phyloP scores from a whole-genome alignment of 2,797 vertebrate genomes.

The Gymnoscopelus braueri region DNA sequence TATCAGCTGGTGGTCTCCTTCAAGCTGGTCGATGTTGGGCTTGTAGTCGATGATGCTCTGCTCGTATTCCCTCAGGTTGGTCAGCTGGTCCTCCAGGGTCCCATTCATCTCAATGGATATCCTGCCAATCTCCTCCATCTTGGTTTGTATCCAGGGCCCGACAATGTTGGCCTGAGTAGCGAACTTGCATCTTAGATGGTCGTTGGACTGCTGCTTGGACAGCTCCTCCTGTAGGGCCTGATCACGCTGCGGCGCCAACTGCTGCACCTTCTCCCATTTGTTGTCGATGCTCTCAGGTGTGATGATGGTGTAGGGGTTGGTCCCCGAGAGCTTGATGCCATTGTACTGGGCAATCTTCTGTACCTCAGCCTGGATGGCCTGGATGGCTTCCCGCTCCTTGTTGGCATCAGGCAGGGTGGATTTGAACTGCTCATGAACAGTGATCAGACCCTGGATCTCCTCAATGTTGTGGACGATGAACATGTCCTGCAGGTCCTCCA shows the following conservation, averaged over 20 bases:
- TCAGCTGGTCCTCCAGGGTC: constrained; percentile 94
- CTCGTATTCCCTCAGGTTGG: constrained; percentile 90
- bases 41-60: constrained; percentile 91
- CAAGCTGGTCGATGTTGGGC: constrained; percentile 91
- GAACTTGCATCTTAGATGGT: constrained; percentile 88
- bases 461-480: constrained; percentile 97
- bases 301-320: constrained; percentile 93
- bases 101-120: constrained; percentile 98
- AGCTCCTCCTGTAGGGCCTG: constrained; percentile 89
- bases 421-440: constrained; percentile 96
- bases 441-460: constrained; percentile 94
- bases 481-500: constrained; percentile 98
- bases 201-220: constrained; percentile 90
- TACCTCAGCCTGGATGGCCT: constrained; percentile 90
- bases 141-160: constrained; percentile 94
- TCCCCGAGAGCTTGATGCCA: constrained; percentile 85
- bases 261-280: constrained; percentile 93
- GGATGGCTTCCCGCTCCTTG: constrained; percentile 90
- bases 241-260: constrained; percentile 91
- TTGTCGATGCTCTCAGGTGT: constrained; percentile 89
- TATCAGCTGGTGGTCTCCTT: constrained; percentile 92
- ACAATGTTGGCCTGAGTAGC: constrained; percentile 91
- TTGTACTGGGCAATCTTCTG: constrained; percentile 89
- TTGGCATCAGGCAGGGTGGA: constrained; percentile 92
- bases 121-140: constrained; percentile 96